Evolutionary conservation across 2,888 invertebrate species (phyloP).

Genomic region (Macrosiphum euphorbiae): DNA sequence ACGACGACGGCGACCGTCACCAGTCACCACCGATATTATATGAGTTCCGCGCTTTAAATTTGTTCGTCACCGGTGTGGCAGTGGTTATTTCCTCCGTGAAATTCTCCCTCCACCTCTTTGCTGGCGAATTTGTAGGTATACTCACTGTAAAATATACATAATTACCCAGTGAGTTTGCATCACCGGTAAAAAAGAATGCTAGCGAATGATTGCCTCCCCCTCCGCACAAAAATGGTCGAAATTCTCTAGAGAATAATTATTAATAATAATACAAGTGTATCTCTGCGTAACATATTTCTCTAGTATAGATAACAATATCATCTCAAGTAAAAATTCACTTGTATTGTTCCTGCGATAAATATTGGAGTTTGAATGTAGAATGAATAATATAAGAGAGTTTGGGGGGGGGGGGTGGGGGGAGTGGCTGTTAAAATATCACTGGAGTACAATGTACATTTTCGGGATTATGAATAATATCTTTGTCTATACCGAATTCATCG

Average conservation of each 20-base stretch:
- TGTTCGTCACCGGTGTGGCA: neutral
- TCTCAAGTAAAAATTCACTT: neutral
- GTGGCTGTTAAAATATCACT: neutral
- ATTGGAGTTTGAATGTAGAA: neutral
- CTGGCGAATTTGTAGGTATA: no score
- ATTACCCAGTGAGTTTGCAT: neutral
- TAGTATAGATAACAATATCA: neutral
- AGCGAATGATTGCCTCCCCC: no score
- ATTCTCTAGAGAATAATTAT: neutral
- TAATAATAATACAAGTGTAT: neutral
- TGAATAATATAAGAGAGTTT: neutral
- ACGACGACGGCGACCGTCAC: neutral
- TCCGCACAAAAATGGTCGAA: neutral
- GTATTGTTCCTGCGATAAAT: neutral
- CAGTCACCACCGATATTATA: neutral
- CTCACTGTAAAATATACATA: neutral
- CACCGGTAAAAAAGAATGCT: neutral
- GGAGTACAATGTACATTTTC: neutral
- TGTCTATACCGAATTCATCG: neutral
- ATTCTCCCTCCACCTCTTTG: no score
- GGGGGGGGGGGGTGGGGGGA: neutral
- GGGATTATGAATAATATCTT: neutral
- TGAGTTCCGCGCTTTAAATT: neutral
- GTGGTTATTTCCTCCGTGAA: neutral
- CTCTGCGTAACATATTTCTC: neutral